Conservation (phyloP, 2,797 vertebrate genomes). For the Platyrinchus mystaceus region DNA sequence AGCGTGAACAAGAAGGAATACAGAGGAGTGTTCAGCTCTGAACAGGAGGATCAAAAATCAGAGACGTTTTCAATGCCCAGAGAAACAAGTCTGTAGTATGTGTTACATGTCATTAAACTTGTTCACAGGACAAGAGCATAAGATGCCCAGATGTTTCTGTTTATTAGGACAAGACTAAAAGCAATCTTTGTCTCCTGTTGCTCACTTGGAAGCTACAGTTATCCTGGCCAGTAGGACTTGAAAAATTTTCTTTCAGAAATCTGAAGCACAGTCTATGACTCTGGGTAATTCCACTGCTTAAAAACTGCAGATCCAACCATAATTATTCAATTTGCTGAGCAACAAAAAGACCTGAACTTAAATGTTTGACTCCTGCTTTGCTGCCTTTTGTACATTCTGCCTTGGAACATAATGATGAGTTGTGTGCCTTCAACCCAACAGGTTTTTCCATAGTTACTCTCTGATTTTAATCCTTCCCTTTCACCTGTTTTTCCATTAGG, state of each 20-base stretch:
- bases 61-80: neutral
- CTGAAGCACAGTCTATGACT: neutral
- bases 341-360: neutral
- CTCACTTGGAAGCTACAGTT: neutral
- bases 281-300: neutral
- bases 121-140: neutral
- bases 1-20: neutral
- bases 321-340: neutral
- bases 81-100: neutral
- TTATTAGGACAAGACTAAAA: neutral
- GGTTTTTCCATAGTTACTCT: neutral
- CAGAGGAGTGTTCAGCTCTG: neutral
- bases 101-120: neutral
- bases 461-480: neutral
- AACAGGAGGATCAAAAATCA: fast-evolving
- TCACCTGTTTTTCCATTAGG: neutral
- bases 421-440: neutral
- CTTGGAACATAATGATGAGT: neutral
- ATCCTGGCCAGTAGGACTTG: neutral
- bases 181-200: neutral
- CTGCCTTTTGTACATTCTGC: neutral
- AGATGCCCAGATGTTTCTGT: neutral
- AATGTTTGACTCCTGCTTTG: neutral
- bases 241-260: conserved; percentile 8
- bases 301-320: neutral